Base-by-base conservation (phyloP, 2,797 vertebrate genomes). In the Amniataba percoides region DNA sequence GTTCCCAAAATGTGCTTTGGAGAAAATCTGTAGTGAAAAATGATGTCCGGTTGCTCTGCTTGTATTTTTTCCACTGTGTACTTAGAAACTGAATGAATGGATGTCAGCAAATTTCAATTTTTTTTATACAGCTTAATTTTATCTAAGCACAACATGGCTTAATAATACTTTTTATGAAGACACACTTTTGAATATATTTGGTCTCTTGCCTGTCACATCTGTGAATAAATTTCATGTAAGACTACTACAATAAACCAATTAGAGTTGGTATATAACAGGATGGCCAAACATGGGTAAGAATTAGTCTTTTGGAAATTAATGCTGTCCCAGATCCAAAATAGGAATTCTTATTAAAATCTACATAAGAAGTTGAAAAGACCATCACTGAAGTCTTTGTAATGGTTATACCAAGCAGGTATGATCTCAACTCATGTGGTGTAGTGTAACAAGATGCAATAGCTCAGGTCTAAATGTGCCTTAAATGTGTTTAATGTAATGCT, bases 251-350 rank as follows among this genome's bases (percentile, higher is more conserved):
- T 39, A 61, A 56, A 64, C 7, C 4, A 23, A 27, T 1, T 16
- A 48, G 21, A 62, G 31, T 31, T 36, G n/a, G 18, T 18, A 15
- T 21, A 23, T 43, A 9, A 52, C 18, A 21, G 31, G 8, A 8
- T 63, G 23, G 19, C 13, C 14, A 31, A 7, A 23, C 27, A 48
- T 31, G 6, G 36, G 42, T 70, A 53, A 48, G 23, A 55, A 75
- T 57, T 13, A 58, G 18, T 9, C 27, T 57, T 59, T 82, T 45
- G 11, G 27, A 63, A 53, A 63, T 40, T 71, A 74, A 65, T 34
- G 27, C 43, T 66, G 57, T 62, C 69, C 77, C 1, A 61, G 46
- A 48, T 74, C 25, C 72, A 71, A 81, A 52, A 63, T n/a, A 45
- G 12, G 74, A 49, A 76, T 62, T 51, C 56, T 31, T 11, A 64